Conservation (phyloP, 2,113 vertebrate genomes). For the Phalacrocorax aristotelis region DNA sequence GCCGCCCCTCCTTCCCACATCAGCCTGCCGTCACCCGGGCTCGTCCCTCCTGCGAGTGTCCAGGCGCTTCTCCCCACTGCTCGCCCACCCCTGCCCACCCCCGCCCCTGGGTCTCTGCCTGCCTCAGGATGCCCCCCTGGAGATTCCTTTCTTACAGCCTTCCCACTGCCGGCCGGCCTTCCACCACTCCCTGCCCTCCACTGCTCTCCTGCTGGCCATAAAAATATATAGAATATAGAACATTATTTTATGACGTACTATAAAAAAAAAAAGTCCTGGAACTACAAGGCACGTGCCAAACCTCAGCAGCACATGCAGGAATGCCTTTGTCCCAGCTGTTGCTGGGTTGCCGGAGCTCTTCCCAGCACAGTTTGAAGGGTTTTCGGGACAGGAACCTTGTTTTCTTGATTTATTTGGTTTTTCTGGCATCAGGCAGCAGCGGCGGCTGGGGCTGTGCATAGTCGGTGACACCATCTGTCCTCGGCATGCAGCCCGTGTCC, state of each 20-base stretch:
- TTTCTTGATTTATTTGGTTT: background rate
- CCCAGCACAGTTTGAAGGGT: background rate
- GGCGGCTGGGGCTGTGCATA: accelerated
- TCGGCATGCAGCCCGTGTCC: background rate
- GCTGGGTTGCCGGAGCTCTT: background rate
- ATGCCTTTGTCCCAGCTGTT: conserved; percentile 48
- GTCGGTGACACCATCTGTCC: background rate
- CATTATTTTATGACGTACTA: conserved; percentile 52
- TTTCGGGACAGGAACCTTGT: background rate
- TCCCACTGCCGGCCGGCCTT: background rate
- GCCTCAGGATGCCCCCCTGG: background rate
- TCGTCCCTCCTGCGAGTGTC: background rate
- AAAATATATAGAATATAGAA: conserved; percentile 61
- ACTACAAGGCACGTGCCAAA: conserved; percentile 37
- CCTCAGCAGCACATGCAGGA: conserved; percentile 44
- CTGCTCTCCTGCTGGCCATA: conserved; percentile 23
- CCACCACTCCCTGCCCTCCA: background rate
- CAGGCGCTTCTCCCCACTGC: background rate
- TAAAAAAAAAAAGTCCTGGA: conserved; percentile 21
- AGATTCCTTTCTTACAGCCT: background rate
- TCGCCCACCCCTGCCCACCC: background rate
- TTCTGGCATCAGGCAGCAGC: background rate
- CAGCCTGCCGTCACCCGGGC: background rate
- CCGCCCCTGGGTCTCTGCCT: background rate
- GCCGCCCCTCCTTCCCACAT: background rate